A percentile compares a stretch with the other conserved stretches of the same genome.
Evolutionary conservation across 2,888 invertebrate species (phyloP).

Genomic region (Teinopalpus imperialis): DNA sequence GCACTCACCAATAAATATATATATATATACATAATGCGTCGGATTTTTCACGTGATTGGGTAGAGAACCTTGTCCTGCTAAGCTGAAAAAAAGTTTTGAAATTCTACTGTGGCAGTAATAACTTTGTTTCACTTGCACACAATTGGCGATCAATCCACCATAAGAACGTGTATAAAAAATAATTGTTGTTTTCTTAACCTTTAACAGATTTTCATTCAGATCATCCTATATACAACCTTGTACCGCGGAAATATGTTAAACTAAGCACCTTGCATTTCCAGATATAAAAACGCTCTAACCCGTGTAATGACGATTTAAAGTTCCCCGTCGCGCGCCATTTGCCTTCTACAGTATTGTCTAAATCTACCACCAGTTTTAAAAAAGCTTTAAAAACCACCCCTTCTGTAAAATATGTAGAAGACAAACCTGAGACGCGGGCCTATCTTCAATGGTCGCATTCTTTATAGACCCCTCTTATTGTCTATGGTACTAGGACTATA

Average conservation of each 20-base stretch:
- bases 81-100: too few relatives aligned
- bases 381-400: slow-evolving; percentile 32
- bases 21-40: too few relatives aligned
- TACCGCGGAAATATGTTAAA: slow-evolving; percentile 57
- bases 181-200: too few relatives aligned
- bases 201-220: too few relatives aligned
- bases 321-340: slow-evolving; percentile 70
- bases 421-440: slow-evolving; percentile 32
- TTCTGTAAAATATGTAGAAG: slow-evolving; percentile 4
- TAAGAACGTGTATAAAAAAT: too few relatives aligned
- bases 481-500: slow-evolving; percentile 62
- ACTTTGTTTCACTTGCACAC: too few relatives aligned
- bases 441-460: slow-evolving; percentile 40
- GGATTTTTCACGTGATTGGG: too few relatives aligned
- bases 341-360: slow-evolving; percentile 58
- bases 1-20: too few relatives aligned
- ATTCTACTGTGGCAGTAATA: too few relatives aligned
- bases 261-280: slow-evolving; percentile 56
- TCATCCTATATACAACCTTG: slow-evolving; percentile 38
- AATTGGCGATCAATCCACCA: too few relatives aligned
- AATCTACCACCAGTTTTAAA: slow-evolving; percentile 40
- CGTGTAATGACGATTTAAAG: slow-evolving; percentile 76
- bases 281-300: slow-evolving; percentile 70
- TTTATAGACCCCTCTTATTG: slow-evolving; percentile 68
- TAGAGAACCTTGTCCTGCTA: too few relatives aligned